phyloP scores from a whole-genome alignment of 1,140 invertebrate species.

The Pseudomyrmex gracilis region DNA sequence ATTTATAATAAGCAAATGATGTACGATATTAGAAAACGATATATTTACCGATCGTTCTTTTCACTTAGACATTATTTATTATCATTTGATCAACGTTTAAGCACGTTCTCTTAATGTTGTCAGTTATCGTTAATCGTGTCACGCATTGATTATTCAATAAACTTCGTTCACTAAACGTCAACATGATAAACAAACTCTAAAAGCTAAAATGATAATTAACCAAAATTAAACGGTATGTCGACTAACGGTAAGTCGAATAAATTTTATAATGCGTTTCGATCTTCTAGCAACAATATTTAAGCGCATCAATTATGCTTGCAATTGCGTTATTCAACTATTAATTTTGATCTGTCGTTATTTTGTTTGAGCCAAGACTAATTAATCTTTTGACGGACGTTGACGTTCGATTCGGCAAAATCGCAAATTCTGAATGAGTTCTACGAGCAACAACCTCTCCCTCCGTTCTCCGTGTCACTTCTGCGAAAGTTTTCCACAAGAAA shows the following conservation, averaged over 20 bases:
- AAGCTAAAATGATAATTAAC: slow-evolving; percentile 46
- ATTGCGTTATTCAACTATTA: slow-evolving; percentile 18
- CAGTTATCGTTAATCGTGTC: too few species aligned
- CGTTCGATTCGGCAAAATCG: slow-evolving; percentile 21
- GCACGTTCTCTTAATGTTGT: slow-evolving; percentile 22
- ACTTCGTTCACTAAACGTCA: too few species aligned
- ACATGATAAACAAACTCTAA: slow-evolving; percentile 46
- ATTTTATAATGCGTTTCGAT: slow-evolving; percentile 18
- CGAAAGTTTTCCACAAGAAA: slow-evolving; percentile 44
- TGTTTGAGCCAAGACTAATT: slow-evolving; percentile 21
- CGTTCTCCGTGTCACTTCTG: too few species aligned
- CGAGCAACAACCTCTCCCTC: background rate
- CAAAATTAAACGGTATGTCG: slow-evolving; percentile 43
- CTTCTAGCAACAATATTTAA: slow-evolving; percentile 32
- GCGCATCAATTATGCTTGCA: slow-evolving; percentile 34
- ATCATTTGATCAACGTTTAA: slow-evolving; percentile 21
- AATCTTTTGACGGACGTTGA: slow-evolving; percentile 2
- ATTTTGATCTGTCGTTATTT: slow-evolving; percentile 28
- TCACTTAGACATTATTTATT: background rate
- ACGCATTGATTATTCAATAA: slow-evolving; percentile 28
- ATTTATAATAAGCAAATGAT: background rate
- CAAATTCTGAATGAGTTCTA: slow-evolving; percentile 3
- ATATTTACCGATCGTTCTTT: too few species aligned
- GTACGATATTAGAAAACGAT: too few species aligned
- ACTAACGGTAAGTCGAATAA: slow-evolving; percentile 14